Evolutionary conservation across 2,797 vertebrate genomes (phyloP).

Genomic region (Brachyrhaphis roseni): DNA sequence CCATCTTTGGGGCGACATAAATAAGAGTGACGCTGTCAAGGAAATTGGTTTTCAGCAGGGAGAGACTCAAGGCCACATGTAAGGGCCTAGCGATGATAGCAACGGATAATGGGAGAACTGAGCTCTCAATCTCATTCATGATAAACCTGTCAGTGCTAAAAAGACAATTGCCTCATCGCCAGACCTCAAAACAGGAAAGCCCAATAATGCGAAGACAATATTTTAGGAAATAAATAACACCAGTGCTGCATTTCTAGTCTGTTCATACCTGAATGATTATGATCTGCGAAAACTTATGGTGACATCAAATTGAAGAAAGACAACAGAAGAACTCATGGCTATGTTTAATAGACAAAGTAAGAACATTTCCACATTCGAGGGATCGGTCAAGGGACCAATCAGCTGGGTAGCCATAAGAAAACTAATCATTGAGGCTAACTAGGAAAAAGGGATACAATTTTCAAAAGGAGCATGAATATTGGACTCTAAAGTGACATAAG

Average conservation of each 20-base stretch:
- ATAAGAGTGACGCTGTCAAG: slow-evolving; percentile 51
- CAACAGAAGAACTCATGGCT: too few species aligned
- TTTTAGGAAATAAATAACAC: background rate
- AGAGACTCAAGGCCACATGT: slow-evolving; percentile 63
- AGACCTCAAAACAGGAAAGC: background rate
- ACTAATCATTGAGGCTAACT: too few species aligned
- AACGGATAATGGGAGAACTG: slow-evolving; percentile 39
- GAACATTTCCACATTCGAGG: too few species aligned
- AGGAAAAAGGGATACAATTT: too few species aligned
- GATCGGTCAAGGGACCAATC: too few species aligned
- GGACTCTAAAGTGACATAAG: too few species aligned
- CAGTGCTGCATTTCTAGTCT: background rate
- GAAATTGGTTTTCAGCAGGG: slow-evolving; percentile 68
- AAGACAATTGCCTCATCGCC: background rate
- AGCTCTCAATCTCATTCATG: slow-evolving; percentile 59
- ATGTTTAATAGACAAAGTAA: too few species aligned
- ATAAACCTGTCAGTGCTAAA: slow-evolving; percentile 53
- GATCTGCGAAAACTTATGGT: too few species aligned
- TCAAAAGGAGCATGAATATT: too few species aligned
- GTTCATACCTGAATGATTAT: background rate
- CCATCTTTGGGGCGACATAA: slow-evolving; percentile 58
- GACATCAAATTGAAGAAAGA: too few species aligned
- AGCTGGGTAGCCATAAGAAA: too few species aligned
- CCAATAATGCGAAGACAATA: background rate
- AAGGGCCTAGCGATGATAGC: slow-evolving; percentile 57